phyloP scores from a whole-genome alignment of 1,140 invertebrate species.

The Aleiodes sp. region DNA sequence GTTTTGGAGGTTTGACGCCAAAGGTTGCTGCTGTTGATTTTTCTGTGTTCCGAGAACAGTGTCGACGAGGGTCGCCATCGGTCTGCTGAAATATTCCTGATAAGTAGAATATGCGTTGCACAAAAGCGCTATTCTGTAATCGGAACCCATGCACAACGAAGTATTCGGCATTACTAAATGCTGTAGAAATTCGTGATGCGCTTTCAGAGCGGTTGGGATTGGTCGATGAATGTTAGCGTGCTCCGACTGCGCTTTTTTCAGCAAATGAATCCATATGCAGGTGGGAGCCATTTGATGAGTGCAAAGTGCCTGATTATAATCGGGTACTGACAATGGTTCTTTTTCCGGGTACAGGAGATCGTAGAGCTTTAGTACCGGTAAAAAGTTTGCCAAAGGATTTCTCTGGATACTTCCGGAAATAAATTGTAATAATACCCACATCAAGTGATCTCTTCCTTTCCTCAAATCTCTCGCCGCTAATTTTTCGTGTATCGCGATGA shows the following conservation, averaged over 20 bases:
- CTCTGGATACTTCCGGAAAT: constrained; percentile 96
- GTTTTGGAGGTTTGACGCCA: constrained; percentile 60
- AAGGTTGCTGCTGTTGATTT: constrained; percentile 61
- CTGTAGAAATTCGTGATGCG: constrained; percentile 88
- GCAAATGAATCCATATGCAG: constrained; percentile 95
- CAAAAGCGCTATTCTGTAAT: constrained; percentile 89
- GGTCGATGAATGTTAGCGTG: constrained; percentile 80
- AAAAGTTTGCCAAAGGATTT: constrained; percentile 88
- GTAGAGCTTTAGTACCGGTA: constrained; percentile 90
- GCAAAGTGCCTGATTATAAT: constrained; percentile 85
- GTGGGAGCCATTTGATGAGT: constrained; percentile 93
- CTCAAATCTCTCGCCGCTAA: constrained; percentile 82
- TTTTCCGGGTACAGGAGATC: constrained; percentile 93
- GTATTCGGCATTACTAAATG: constrained; percentile 80
- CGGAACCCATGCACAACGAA: constrained; percentile 76
- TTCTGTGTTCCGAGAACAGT: constrained; percentile 85
- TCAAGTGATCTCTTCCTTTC: constrained; percentile 92
- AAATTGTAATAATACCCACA: constrained; percentile 98
- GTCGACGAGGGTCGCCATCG: constrained; percentile 90
- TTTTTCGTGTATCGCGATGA: constrained; percentile 88
- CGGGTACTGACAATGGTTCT: constrained; percentile 88
- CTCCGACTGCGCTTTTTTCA: constrained; percentile 91
- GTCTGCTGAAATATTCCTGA: constrained; percentile 83
- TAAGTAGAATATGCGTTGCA: constrained; percentile 96
- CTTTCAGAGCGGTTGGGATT: constrained; percentile 83